Base-by-base conservation (phyloP, 2,113 vertebrate genomes). In the Oceanodroma tethys region DNA sequence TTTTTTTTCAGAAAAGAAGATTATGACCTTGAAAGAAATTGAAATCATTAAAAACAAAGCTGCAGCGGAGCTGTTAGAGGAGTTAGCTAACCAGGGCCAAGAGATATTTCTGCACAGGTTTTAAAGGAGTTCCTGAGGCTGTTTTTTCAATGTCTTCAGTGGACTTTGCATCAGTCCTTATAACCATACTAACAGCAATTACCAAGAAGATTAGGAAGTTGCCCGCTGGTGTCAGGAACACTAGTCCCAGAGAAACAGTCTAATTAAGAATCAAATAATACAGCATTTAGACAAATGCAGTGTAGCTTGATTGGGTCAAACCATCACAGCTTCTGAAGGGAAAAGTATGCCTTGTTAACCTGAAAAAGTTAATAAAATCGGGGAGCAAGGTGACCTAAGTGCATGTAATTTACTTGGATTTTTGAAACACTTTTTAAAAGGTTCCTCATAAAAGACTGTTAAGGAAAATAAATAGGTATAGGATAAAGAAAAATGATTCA, bases 261-360 rank as follows among this genome's bases (percentile, higher is more conserved):
- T 96, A 94, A 97, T 93, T 96, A 93, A 90, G 70, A 92, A 88
- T 65, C 94, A 94, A 65, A 79, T 85, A 93, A 79, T 68, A 34
- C 52, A 95, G 30, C 82, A 72, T 75, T 93, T 72, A 79, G 66
- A 75, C 85, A 81, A 93, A 88, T 0, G 7, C 74, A 63, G 62
- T 50, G 56, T 29, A 56, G 62, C 66, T 50, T 47, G 94, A 71
- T 62, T 79, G 86, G 67, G 86, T 92, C 90, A 92, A 80, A 82
- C 30, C 34, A 25, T 55, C 74, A 52, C 66, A 80, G 62, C 71
- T 90, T 65, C 93, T 83, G 90, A 83, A 94, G 34, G 66, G 74
- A 93, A n/a, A 82, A 92, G 52, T 3, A 15, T 34, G 62, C 67
- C 66, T 95, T 68, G 66, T 72, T 92, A 85, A 93, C 94, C 91